Base-by-base conservation (phyloP, 2,888 invertebrate genomes). In the Linnaemya tessellans region DNA sequence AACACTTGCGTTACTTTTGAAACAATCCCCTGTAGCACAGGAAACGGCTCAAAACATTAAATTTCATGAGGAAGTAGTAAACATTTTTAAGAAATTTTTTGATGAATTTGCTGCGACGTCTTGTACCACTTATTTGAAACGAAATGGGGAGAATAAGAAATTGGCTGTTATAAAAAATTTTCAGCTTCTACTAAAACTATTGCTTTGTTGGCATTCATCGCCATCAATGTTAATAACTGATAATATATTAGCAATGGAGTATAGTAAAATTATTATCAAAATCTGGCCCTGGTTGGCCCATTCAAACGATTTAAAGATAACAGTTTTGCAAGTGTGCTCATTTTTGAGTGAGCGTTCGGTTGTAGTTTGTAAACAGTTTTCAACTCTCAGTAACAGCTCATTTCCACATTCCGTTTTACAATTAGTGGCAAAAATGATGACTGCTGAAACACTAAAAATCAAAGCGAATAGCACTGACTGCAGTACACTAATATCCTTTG, bases 271-370 rank as follows among this genome's bases (percentile, higher is more conserved):
- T 2, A 51, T 91, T 1, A 80, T 91, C 3, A 88, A 89, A 43
- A 71, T 91, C 1, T 92, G 92, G 92, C 90, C 92, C 1, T 93
- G 92, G 92, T 82, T 90, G 9, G 88, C 88, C 10, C 89, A 92
- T 56, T 92, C 92, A n/a, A 67, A 70, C 1, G 87, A 89, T 10
- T 87, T 92, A 1, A 90, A 90, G 54, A 80, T 87, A 8, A 80
- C 89, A 7, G 88, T 88, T 15, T 84, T 93, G 7, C 88, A 90
- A 25, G 86, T 89, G 11, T 80, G 89, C n/a, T 89, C 89, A 11
- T 88, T 90, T 64, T 86, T 92, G 9, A 91, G 91, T 30, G 92
- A 92, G 70, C 89, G 90, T 78, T 92, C 92, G 0, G 81, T 92
- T 18, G 87, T 89, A 49, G 90, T 92, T 78, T 92, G 93, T 85